Evolutionary conservation across 2,888 invertebrate species (phyloP).

Genomic region (Plagiodera versicolora): DNA sequence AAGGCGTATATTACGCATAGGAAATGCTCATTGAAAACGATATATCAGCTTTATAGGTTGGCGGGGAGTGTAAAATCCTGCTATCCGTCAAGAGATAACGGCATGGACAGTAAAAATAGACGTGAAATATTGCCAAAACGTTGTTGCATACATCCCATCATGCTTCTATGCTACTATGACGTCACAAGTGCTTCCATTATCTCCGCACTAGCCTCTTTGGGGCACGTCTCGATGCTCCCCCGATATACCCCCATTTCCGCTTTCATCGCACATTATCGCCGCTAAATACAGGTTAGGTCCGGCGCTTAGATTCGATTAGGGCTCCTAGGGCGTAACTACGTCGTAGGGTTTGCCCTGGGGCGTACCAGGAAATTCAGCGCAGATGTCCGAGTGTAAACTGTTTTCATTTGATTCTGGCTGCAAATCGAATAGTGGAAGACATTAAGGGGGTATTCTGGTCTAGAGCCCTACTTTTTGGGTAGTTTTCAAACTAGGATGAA

Average conservation of each 20-base stretch:
- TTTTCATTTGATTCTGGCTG: neutral
- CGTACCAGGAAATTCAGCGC: neutral
- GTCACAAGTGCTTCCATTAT: no score
- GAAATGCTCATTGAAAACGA: slow-evolving; percentile 48
- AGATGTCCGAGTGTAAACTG: neutral
- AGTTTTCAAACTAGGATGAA: no score
- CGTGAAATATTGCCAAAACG: neutral
- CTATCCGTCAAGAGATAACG: slow-evolving; percentile 27
- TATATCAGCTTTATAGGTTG: slow-evolving; percentile 44
- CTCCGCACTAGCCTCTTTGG: no score
- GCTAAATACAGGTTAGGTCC: neutral
- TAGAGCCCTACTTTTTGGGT: no score
- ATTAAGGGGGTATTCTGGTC: no score
- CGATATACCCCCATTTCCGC: neutral
- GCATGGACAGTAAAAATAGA: slow-evolving; percentile 8
- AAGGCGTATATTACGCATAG: slow-evolving; percentile 38
- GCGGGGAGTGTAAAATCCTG: slow-evolving; percentile 23
- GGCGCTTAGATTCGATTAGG: neutral
- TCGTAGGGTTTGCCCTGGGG: neutral
- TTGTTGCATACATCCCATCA: neutral
- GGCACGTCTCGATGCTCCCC: no score
- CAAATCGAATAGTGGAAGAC: no score
- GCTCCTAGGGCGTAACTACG: neutral
- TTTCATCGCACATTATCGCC: neutral
- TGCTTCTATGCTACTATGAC: no score